Base-by-base conservation (phyloP, 2,113 vertebrate species). In the Pungitius pungitius region DNA sequence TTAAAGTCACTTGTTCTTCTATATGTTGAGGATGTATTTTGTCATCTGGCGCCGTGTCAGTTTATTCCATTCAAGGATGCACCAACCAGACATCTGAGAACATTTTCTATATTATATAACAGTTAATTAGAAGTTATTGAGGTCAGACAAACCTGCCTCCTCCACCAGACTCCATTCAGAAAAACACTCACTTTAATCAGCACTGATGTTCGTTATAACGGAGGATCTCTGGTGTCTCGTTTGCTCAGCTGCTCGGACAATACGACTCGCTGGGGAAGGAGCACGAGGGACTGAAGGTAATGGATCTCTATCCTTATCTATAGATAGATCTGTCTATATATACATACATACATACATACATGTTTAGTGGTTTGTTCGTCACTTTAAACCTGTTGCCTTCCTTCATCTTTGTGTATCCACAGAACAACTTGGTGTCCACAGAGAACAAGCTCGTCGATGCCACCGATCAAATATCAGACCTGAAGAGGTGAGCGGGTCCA, bases 361-460 rank as follows among this genome's bases (percentile, higher is more conserved):
- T 9, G 12, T 42, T 35, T 35, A 35, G 33, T 35, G 33, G 33
- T 35, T 5, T 35, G 33, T 6, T 26, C 2, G 49, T 58, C 26
- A 8, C 39, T 37, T 20, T 15, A 60, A 43, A 58, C 27, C 17
- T 43, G 11, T 37, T 33, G 12, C 59, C 11, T 75, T 65, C 17
- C 4, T 47, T 65, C 18, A 4, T 47, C 18, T 2, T 26, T 74
- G 2, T 73, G 1, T 66, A 5, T 83, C 27, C 27, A 7, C 78
- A 99, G 98, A 96, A 95, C 87, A 94, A 94, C 0, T 87, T 99
- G 90, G 90, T 94, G 80, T 89, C 91, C n/a, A 93, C 95, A 4
- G 96, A 99, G 80, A 96, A 96, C 89, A 98, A 94, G 86, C 90
- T 99, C 20, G 90, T 94, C 45, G 95, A 96, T 79, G 95, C 97